A percentile compares a stretch with the other conserved stretches of the same genome.
phyloP scores from a whole-genome alignment of 53 echinoderm and acorn worm species.

The Temnopleurus reevesii region DNA sequence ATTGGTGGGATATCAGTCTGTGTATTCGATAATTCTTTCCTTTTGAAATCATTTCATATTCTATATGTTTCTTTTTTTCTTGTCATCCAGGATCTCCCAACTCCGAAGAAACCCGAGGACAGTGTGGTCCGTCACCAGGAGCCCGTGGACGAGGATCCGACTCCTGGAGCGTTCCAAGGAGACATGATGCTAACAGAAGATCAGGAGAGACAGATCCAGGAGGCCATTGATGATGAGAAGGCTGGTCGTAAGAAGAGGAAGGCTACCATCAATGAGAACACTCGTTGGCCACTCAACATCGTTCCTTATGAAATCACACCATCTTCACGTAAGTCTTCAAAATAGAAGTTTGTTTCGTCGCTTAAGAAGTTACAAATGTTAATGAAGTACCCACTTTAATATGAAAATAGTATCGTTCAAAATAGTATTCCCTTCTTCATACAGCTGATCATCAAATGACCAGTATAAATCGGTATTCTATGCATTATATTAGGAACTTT shows the following conservation, averaged over 20 bases:
- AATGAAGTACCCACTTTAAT: too few relatives aligned
- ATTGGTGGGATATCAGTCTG: too few relatives aligned
- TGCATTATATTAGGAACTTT: too few relatives aligned
- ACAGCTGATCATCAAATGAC: too few relatives aligned
- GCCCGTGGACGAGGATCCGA: slow-evolving; percentile 27
- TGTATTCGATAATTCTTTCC: too few relatives aligned
- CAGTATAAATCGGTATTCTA: too few relatives aligned
- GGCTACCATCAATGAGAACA: slow-evolving; percentile 10
- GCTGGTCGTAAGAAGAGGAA: slow-evolving; percentile 60
- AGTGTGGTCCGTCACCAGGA: not conserved
- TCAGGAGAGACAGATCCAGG: slow-evolving; percentile 7
- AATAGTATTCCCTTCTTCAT: too few relatives aligned
- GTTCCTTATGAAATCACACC: slow-evolving; percentile 55
- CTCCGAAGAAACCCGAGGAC: slow-evolving; percentile 30
- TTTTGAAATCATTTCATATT: too few relatives aligned
- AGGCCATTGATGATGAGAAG: slow-evolving; percentile 55
- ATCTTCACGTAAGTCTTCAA: slow-evolving; percentile 40
- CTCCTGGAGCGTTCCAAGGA: slow-evolving; percentile 50
- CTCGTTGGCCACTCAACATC: slow-evolving; percentile 48
- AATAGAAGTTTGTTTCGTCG: too few relatives aligned
- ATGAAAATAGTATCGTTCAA: too few relatives aligned
- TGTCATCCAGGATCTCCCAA: slow-evolving; percentile 15
- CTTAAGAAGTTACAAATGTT: too few relatives aligned
- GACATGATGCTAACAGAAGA: slow-evolving; percentile 62
- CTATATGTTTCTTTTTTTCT: not conserved